Base-by-base conservation (phyloP, 1,140 invertebrate species). In the Drosophila takahashii region DNA sequence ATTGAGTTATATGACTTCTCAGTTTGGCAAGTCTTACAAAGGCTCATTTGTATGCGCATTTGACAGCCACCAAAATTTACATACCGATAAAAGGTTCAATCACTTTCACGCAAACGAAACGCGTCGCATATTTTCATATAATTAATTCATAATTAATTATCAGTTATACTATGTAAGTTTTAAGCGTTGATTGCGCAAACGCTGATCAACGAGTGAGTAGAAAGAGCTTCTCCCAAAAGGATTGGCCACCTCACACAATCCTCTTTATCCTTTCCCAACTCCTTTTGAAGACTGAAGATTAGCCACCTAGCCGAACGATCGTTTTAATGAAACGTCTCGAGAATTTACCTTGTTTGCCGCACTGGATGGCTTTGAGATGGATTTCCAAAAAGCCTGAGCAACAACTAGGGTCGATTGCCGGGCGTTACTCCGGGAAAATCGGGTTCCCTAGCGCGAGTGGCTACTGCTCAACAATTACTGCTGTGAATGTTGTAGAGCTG, bases 271-370 rank as follows among this genome's bases (percentile, higher is more conserved):
- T 22, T 22, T 22, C 22, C 22, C 22, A 22, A 3, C 22, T 22
- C 22, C 1, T 22, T 22, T 22, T 22, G 22, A 22, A 22, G 22
- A 22, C 22, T 22, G 22, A 22, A 22, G 22, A 22, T 3, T 22
- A 22, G 3, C 7, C 4, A 34, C 2, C 1, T n/a, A 18, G 32
- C 8, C 26, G 8, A 36, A 34, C 27, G 10, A 29, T n/a, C 32
- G 15, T 18, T 26, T 2, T 29, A 16, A 3, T 11, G n/a, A 41
- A 36, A 10, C 32, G 48, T 39, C 42, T 10, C 64, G 29, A 60
- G 41, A 54, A 53, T 70, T 83, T 83, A 84, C 80, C 80, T 79
- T 59, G 44, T 50, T 45, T 16, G 45, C 11, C 18, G 48, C 44
- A 39, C 56, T 56, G 5, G 39, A 37, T 16, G 56, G 58, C 36